These are phyloP conservation scores for Siniperca obscura DNA, from an alignment of 2,797 vertebrate genomes.

Conservation along the genomic window DNA sequence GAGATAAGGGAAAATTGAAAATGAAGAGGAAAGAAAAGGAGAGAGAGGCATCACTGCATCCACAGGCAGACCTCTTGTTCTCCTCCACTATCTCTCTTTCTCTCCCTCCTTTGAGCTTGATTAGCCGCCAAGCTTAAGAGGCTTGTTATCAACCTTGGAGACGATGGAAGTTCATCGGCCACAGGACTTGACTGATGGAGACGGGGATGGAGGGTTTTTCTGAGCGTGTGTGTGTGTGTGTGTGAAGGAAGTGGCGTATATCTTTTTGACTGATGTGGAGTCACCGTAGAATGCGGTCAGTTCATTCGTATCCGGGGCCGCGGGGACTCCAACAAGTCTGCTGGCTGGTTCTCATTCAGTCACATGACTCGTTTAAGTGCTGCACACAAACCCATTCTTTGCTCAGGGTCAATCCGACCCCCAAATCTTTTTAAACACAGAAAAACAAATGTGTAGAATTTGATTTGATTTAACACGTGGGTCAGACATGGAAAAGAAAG, in stretches of 20 bases:
- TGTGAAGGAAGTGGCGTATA: conserved; percentile 69
- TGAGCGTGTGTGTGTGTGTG: conserved; percentile 31
- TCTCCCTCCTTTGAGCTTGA: conserved; percentile 79
- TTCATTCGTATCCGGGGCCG: conserved; percentile 59
- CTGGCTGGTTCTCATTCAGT: conserved; percentile 55
- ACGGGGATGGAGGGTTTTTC: conserved; percentile 55
- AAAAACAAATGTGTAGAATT: not conserved
- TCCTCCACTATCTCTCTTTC: conserved; percentile 71
- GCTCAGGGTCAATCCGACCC: not conserved
- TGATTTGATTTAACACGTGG: not conserved
- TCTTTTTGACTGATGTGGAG: conserved; percentile 80
- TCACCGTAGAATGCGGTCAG: conserved; percentile 73
- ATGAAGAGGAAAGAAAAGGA: conserved; percentile 67
- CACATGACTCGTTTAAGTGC: conserved; percentile 11
- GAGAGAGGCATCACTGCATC: conserved; percentile 67
- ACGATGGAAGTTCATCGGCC: conserved; percentile 80
- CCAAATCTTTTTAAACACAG: not conserved
- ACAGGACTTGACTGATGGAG: conserved; percentile 73
- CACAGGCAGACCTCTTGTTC: conserved; percentile 65
- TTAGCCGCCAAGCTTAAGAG: conserved; percentile 79
- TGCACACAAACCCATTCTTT: not conserved
- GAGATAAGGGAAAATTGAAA: conserved; percentile 83
- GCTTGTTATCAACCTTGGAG: conserved; percentile 80
- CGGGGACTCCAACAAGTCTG: conserved; percentile 75
- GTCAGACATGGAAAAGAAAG: not conserved